Evolutionary conservation across 2,113 vertebrate genomes (phyloP).

Genomic region (Aplodontia rufa): DNA sequence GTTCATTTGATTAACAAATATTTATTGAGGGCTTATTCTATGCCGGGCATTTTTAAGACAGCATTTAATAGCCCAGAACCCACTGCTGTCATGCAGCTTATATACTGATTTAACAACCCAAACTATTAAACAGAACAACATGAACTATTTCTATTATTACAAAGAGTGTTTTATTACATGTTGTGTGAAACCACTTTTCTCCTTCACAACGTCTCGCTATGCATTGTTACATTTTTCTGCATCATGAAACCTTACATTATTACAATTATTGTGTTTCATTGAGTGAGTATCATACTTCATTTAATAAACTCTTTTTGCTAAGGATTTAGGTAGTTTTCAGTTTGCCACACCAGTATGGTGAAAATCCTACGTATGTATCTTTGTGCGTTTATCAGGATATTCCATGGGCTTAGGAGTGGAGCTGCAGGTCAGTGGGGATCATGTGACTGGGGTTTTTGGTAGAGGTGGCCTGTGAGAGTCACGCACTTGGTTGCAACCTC

Average conservation of each 20-base stretch:
- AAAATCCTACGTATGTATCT: background rate
- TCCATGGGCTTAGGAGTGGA: background rate
- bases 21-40: background rate
- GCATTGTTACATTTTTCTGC: background rate
- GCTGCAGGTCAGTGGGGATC: no score
- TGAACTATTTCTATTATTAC: background rate
- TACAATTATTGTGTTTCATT: background rate
- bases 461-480: fast-evolving
- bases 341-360: background rate
- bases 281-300: background rate
- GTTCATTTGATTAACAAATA: background rate
- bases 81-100: background rate
- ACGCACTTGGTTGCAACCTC: background rate
- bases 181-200: background rate
- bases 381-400: background rate
- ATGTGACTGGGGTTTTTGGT: background rate
- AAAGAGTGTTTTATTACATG: background rate
- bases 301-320: background rate
- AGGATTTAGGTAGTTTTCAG: background rate
- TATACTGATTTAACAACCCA: background rate
- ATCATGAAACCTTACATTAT: background rate
- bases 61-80: background rate
- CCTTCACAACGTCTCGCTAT: background rate
- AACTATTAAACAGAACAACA: background rate
- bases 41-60: background rate